Base-by-base conservation (phyloP, 1,140 invertebrate species). In the Zeugodacus cucurbitae region DNA sequence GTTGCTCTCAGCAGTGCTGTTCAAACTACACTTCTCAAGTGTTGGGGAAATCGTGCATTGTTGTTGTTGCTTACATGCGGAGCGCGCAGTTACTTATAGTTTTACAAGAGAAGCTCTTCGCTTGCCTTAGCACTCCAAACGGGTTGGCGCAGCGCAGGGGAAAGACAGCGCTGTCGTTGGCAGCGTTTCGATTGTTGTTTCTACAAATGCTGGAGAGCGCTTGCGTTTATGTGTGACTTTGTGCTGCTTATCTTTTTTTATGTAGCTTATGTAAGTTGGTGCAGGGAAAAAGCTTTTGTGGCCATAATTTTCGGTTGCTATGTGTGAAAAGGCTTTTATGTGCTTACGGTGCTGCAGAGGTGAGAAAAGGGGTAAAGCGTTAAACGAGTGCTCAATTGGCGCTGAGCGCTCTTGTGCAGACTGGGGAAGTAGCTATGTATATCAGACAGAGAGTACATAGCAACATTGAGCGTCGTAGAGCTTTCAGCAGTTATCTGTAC, bases 261-360 rank as follows among this genome's bases (percentile, higher is more conserved):
- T 10, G 10, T 62, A n/a, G 8, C n/a, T 82, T 82, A 82, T 82
- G 17, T 82, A 82, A 82, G 74, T 48, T 29, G 48, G 10, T 48
- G 44, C 11, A 54, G 14, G 29, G 14, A 10, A 82, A 82, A 82
- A 82, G 74, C 85, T 87, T 87, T 87, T 34, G 26, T 58, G 29
- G 0, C 3, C 7, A 62, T 59, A 62, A 17, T 59, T 58, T 86
- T 67, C 54, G 88, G 88, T 86, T 89, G 87, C 88, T 87, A 67
- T 88, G 82, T 88, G 89, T 90, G 74, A 22, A 48, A 48, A 14
- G 37, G 44, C 29, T 82, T 48, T 41, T 82, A 14, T 5, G 74
- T 3, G 3, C 2, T 17, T 3, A 8, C 41, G n/a, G 22, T 8
- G 41, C 7, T 41, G 37, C 3, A 32, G 29, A 41, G 22, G 37